Evolutionary conservation across 2,888 invertebrate genomes (phyloP), one percentile per base, ranked within the genome.

Genomic region (Meganola albula): DNA sequence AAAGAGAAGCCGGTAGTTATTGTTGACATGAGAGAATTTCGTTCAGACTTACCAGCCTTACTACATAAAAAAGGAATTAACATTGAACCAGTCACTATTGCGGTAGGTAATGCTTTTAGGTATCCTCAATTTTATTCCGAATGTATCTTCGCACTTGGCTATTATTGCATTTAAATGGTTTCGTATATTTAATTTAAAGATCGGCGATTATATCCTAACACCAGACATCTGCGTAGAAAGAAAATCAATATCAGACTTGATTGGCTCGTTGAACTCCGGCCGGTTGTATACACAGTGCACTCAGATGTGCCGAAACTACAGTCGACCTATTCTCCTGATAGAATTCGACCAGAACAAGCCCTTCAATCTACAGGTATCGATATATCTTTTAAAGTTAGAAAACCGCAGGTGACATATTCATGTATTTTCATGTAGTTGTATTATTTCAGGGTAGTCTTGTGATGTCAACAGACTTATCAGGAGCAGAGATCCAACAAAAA

Each of bases 21-120:
- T 48, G 98, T 99, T 8, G 99, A 99, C 74, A 96, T 98, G 93
- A 88, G 99, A 51, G 99, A 99, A 80, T 99, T 99, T 71, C 90
- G 98, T 21, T 97, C 98, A 33, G 98, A 99, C 73, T 86, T 99
- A 28, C 99, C 99, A 0, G 93, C 97, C 2, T 83, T 99, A 27
- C 90, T 99, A 36, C 98, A 99, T 70, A 93, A 93, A 63, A 90
- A 96, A 32, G 97, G 97, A 4, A 93, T 99, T 37, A 94, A 96
- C 63, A 93, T 99, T 30, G 92, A 96, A 45, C 78, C 78, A 8
- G 75, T 78, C 7, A 75, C 75, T n/a, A 79, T 80, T 39, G 54
- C 75, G 14, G 80, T 78, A 43, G 66, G 70, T 48, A 28, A n/a
- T n/a, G n/a, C n/a, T n/a, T n/a, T n/a, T n/a, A n/a, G n/a, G n/a